A percentile compares a stretch with the other conserved stretches of the same genome.
These are phyloP conservation scores for Syrphus vitripennis DNA, from an alignment of 2,888 invertebrate genomes.

Conservation along the genomic window DNA sequence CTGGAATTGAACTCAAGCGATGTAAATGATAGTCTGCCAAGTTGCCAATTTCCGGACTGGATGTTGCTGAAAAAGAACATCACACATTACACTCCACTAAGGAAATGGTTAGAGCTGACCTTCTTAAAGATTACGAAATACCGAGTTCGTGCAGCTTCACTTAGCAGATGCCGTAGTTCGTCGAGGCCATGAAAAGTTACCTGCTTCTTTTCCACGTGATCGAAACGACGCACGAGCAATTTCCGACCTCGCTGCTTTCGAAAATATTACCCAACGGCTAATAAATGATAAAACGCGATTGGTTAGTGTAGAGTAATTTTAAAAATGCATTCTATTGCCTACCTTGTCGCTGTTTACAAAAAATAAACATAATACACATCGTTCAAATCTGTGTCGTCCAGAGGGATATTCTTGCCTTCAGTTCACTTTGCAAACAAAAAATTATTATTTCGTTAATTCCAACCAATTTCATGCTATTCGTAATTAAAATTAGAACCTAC, in stretches of 20 bases:
- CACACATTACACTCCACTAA: too few relatives aligned
- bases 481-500: too few relatives aligned
- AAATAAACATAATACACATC: not conserved
- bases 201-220: not conserved
- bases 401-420: too few relatives aligned
- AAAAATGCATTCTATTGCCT: not conserved
- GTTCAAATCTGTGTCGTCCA: not conserved
- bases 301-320: not conserved
- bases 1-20: too few relatives aligned
- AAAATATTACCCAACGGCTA: not conserved
- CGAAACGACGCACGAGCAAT: not conserved
- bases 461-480: too few relatives aligned
- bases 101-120: too few relatives aligned
- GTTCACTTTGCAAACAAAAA: too few relatives aligned
- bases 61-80: too few relatives aligned
- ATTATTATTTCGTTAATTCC: too few relatives aligned
- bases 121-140: not conserved
- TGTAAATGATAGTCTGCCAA: too few relatives aligned
- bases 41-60: too few relatives aligned
- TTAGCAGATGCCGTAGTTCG: not conserved
- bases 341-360: not conserved
- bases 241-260: not conserved
- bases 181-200: not conserved
- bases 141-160: not conserved
- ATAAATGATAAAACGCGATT: not conserved